Percentiles rank a stretch among this genome's conserved stretches.
Conservation (phyloP, 2,888 invertebrate species). For the Drosophila lutescens region DNA sequence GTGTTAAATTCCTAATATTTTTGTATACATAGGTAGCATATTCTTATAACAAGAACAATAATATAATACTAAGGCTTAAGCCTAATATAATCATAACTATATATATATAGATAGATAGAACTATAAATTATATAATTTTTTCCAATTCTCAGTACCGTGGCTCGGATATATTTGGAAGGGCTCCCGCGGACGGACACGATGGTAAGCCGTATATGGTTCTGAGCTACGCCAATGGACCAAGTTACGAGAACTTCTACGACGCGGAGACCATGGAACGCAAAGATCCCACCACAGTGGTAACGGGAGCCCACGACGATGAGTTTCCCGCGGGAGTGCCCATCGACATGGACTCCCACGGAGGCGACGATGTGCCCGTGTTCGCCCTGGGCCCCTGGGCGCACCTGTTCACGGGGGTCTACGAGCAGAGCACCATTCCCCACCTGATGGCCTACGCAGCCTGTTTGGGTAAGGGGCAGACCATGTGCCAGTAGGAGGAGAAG, state of each 20-base stretch:
- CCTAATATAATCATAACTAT: too few species aligned
- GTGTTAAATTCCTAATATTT: too few species aligned
- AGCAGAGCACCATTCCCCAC: conserved; percentile 92
- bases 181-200: conserved; percentile 83
- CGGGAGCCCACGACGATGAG: conserved; percentile 65
- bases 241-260: conserved; percentile 84
- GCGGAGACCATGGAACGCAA: conserved; percentile 63
- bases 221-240: conserved; percentile 91
- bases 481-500: conserved; percentile 47
- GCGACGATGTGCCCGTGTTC: conserved; percentile 92
- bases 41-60: too few species aligned
- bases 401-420: conserved; percentile 91
- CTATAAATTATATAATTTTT: too few species aligned
- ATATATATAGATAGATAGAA: too few species aligned
- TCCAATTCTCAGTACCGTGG: conserved; percentile 66
- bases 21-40: too few species aligned
- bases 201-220: conserved; percentile 88
- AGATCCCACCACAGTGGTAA: conserved; percentile 75
- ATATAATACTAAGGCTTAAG: too few species aligned
- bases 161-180: conserved; percentile 73
- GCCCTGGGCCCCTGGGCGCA: conserved; percentile 92
- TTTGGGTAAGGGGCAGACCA: conserved; percentile 87
- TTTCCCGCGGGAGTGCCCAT: conserved; percentile 86
- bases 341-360: conserved; percentile 88
- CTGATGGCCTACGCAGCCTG: conserved; percentile 90